Percentiles rank a stretch among this genome's conserved stretches.
Evolutionary conservation across 2,888 invertebrate species (phyloP).

Genomic region (Netelia virgata): DNA sequence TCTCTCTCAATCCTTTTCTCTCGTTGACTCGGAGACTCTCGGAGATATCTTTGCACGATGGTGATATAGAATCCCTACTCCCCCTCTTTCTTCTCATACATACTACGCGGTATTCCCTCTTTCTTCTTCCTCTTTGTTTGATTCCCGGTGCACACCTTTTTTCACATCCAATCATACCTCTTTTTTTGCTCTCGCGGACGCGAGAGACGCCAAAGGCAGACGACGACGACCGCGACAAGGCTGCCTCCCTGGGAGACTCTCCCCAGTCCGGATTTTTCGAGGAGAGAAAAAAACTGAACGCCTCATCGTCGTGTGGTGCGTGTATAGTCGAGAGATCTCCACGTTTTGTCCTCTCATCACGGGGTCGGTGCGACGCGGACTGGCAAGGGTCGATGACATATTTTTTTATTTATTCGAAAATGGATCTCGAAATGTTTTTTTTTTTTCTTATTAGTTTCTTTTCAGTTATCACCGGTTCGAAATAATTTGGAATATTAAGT

Average conservation of each 20-base stretch:
- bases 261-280: slow-evolving; percentile 17
- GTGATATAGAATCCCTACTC: slow-evolving; percentile 27
- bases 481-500: no score
- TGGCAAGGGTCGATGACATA: neutral
- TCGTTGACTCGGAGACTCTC: slow-evolving; percentile 26
- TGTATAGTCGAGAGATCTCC: slow-evolving; percentile 2
- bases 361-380: neutral
- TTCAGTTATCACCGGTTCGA: no score
- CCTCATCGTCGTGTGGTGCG: slow-evolving; percentile 2
- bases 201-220: slow-evolving; percentile 34
- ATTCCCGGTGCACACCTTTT: slow-evolving; percentile 41
- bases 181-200: slow-evolving; percentile 10
- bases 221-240: slow-evolving; percentile 24
- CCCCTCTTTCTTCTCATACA: slow-evolving; percentile 34
- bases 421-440: no score
- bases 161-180: slow-evolving; percentile 49
- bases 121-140: slow-evolving; percentile 46
- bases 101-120: slow-evolving; percentile 43
- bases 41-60: slow-evolving; percentile 29
- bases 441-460: no score
- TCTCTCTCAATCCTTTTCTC: slow-evolving; percentile 44
- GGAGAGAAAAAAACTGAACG: neutral
- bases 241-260: neutral
- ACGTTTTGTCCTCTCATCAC: neutral
- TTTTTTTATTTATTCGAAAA: no score